Base-by-base conservation (phyloP, 2,888 invertebrate species). In the Oscheius onirici region DNA sequence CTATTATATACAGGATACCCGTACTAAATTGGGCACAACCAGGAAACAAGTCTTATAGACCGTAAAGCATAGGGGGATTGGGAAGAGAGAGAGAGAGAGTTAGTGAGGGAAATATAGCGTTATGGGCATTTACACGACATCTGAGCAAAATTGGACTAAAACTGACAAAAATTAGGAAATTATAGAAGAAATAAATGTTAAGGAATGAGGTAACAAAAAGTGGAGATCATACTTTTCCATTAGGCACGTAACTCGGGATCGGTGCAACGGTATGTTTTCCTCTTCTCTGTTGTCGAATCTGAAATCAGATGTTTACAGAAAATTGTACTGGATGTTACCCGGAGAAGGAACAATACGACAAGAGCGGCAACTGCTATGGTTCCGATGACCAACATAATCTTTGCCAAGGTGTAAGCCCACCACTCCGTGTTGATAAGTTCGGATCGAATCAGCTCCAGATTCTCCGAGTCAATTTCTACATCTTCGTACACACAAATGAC, bases 381-480 rank as follows among this genome's bases (percentile, higher is more conserved):
- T 28, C 66, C 66, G 43, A 66, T 49, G n/a, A 52, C 43, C n/a
- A 52, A 43, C 41, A 66, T 54, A 3, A 41, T 13, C 52, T 66
- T 66, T 1, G 66, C 63, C 26, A 49, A 49, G 20, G 28, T 49
- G 20, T 63, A 63, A 26, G 49, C 68, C 46, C 54, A 63, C 70
- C 70, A 63, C 34, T 70, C 70, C 8, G 70, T 70, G 28, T 70
- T 63, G n/a, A 70, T 54, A 11, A 70, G 52, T 22, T 70, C 70
- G 17, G 49, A 49, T 22, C 52, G 43, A 17, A 70, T 40, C 15
- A 52, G 10, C n/a, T 70, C 54, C 43, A 70, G 41, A 6, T 65
- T 44, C 15, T 78, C 82, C 24, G 81, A 79, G 69, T 86, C 86
- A 40, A 86, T 84, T 63, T 79, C 78, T 2, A 77, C 79, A 26